These are phyloP conservation scores for Apus apus DNA, from an alignment of 2,113 vertebrate genomes.

Conservation along the genomic window DNA sequence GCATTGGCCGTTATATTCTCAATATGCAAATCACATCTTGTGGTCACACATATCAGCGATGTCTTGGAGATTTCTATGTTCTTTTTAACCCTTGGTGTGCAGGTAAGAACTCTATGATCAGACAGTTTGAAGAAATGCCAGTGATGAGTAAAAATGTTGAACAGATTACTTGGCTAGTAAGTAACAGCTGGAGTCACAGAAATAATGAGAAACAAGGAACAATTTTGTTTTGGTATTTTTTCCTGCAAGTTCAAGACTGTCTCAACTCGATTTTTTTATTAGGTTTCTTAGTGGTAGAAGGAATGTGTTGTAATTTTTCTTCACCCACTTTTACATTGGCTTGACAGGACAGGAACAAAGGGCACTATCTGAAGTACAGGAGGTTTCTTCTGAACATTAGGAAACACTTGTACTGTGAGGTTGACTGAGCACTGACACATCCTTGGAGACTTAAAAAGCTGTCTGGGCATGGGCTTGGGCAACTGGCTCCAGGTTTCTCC, in stretches of 20 bases:
- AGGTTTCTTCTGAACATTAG: not conserved
- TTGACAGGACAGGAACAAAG: not conserved
- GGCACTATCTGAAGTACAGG: not conserved
- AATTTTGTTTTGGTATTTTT: not conserved
- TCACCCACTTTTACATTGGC: not conserved
- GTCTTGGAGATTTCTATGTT: conserved; percentile 54
- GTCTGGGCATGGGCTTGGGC: not conserved
- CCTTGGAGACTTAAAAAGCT: not conserved
- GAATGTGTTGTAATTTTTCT: not conserved
- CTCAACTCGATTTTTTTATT: not conserved
- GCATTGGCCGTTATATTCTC: conserved; percentile 60
- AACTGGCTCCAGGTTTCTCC: not conserved
- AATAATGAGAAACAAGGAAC: not conserved
- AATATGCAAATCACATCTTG: conserved; percentile 42
- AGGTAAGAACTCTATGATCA: conserved; percentile 7
- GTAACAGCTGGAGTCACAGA: not conserved
- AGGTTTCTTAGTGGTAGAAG: not conserved
- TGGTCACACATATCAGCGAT: conserved; percentile 10
- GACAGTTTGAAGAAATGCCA: not conserved
- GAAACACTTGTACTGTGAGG: not conserved
- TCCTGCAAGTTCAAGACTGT: not conserved
- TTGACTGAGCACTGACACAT: not conserved
- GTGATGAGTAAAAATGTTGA: not conserved
- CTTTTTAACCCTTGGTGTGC: conserved; percentile 65
- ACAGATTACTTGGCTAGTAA: not conserved